Conservation (phyloP, 2,797 vertebrate genomes). For the Thripadectes ignobilis region DNA sequence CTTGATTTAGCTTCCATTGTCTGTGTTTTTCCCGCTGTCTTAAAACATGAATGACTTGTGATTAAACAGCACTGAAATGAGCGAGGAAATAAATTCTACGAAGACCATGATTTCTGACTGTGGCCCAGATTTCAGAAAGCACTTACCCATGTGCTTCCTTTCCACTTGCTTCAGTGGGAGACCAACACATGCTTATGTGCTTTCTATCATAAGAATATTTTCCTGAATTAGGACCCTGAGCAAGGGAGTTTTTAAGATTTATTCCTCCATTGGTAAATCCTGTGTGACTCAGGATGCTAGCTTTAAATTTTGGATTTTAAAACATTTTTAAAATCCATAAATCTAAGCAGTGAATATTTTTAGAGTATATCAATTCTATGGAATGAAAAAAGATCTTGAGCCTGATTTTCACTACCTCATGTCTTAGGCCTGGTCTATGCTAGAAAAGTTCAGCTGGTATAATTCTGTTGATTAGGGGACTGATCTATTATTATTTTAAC, state of each 20-base stretch:
- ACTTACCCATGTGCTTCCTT: slow-evolving; percentile 1
- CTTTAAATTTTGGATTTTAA: slow-evolving; percentile 66
- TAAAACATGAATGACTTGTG: slow-evolving; percentile 57
- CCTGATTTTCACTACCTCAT: slow-evolving; percentile 70
- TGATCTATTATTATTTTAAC: slow-evolving; percentile 14
- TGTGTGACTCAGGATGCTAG: slow-evolving; percentile 33
- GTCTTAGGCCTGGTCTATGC: slow-evolving; percentile 56
- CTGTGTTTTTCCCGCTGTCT: slow-evolving; percentile 47
- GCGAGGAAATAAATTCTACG: slow-evolving; percentile 45
- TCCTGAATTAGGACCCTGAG: slow-evolving; percentile 8
- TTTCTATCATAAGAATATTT: slow-evolving; percentile 17
- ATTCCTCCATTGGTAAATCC: slow-evolving; percentile 9
- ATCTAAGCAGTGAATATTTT: slow-evolving; percentile 39
- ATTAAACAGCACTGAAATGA: slow-evolving; percentile 55
- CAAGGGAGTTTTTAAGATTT: neutral
- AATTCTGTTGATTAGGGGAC: slow-evolving; percentile 15
- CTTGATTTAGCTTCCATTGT: slow-evolving; percentile 51
- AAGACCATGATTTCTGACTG: slow-evolving; percentile 39
- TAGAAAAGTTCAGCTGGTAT: slow-evolving; percentile 16
- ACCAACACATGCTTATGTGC: slow-evolving; percentile 20
- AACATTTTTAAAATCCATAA: neutral
- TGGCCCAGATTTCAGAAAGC: slow-evolving; percentile 48
- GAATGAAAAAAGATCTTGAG: slow-evolving; percentile 43
- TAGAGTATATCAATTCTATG: neutral
- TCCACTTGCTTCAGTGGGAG: slow-evolving; percentile 1